Conservation (phyloP, 2,888 invertebrate species). For the Orthonychiurus folsomi region DNA sequence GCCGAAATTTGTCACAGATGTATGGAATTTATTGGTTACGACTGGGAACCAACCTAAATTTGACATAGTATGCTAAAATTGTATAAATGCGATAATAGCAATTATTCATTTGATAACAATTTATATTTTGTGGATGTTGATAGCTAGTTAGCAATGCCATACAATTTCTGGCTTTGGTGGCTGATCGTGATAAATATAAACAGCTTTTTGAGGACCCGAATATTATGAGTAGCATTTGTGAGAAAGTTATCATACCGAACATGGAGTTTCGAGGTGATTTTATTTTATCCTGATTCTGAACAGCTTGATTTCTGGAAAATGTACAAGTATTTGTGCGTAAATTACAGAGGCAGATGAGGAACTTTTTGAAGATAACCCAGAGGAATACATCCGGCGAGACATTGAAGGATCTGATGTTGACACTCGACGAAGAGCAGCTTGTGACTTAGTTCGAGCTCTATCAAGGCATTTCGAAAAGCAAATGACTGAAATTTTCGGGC, state of each 20-base stretch:
- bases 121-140: no score
- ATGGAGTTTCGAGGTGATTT: constrained; percentile 81
- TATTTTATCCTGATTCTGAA: no score
- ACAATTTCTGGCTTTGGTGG: constrained; percentile 88
- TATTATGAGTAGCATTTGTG: constrained; percentile 82
- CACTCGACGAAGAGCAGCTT: constrained; percentile 88
- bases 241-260: constrained; percentile 97
- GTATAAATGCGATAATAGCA: no score
- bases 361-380: constrained; percentile 93
- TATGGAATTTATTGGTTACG: constrained; percentile 81
- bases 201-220: constrained; percentile 78
- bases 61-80: constrained; percentile 65
- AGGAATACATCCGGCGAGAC: constrained; percentile 91
- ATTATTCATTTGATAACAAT: constrained; percentile 11
- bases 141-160: constrained; percentile 93
- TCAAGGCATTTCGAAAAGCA: constrained; percentile 77
- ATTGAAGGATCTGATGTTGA: constrained; percentile 98
- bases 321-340: not conserved
- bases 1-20: constrained; percentile 82
- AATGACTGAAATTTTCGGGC: constrained; percentile 78
- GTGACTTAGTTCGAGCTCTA: constrained; percentile 88
- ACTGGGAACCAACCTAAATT: constrained; percentile 80
- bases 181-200: constrained; percentile 79
- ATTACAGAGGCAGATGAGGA: constrained; percentile 89
- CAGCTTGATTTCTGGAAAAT: not conserved